Conservation (phyloP, 2,113 vertebrate species). For the Nycticryphes semicollaris region DNA sequence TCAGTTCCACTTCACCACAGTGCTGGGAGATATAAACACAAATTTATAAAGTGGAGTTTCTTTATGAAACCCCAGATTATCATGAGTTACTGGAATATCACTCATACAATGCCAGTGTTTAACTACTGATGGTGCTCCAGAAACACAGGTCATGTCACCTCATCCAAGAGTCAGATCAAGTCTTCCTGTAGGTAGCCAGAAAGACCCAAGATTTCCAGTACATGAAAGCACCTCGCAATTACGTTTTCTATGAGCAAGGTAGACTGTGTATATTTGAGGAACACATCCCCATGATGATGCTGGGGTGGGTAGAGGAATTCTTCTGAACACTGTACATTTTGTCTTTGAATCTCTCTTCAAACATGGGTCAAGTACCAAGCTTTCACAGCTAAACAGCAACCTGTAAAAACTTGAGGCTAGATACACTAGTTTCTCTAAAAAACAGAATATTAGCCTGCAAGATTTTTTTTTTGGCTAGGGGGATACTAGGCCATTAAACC, state of each 20-base stretch:
- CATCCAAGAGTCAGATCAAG: background rate
- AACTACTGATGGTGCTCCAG: background rate
- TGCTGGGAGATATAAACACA: background rate
- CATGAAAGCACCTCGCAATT: background rate
- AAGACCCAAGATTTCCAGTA: background rate
- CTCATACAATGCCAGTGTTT: background rate
- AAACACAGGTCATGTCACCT: fast-evolving
- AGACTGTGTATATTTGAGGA: background rate
- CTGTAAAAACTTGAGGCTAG: background rate
- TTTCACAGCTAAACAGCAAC: background rate
- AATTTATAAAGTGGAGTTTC: background rate
- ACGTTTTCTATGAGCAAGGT: background rate
- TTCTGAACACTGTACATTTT: background rate
- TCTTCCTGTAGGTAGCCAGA: background rate
- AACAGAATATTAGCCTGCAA: background rate
- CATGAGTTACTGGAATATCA: background rate
- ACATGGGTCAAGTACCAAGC: background rate
- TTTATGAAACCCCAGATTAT: background rate
- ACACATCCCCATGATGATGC: background rate
- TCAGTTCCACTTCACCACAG: background rate
- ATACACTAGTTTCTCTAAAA: background rate
- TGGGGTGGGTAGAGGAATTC: background rate
- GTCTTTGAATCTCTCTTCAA: background rate
- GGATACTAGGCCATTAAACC: background rate
- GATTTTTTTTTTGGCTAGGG: background rate